Conservation (phyloP, 1,140 invertebrate species). For the Penaeus japonicus region DNA sequence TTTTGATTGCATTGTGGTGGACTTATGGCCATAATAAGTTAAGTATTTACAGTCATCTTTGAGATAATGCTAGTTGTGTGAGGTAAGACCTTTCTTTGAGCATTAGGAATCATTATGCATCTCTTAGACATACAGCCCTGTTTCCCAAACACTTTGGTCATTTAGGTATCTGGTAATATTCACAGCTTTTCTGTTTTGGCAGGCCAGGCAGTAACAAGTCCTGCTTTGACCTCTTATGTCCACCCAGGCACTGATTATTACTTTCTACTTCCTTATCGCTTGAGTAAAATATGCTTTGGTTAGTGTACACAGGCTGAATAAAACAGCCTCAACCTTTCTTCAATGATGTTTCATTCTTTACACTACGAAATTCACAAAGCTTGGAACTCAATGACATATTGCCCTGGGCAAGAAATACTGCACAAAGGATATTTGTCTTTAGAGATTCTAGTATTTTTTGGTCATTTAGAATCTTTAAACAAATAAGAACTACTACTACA, state of each 20-base stretch:
- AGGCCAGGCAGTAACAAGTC: neutral
- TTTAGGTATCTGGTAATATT: conserved; percentile 17
- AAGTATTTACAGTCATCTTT: conserved; percentile 47
- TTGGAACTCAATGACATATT: neutral
- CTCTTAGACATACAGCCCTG: conserved; percentile 16
- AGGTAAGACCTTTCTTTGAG: conserved; percentile 52
- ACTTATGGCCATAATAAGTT: conserved; percentile 37
- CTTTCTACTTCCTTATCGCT: neutral
- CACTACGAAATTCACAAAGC: no score
- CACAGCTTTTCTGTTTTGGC: neutral
- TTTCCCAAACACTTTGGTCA: conserved; percentile 39
- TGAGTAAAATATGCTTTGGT: conserved; percentile 13
- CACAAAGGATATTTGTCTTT: neutral
- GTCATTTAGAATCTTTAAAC: conserved; percentile 29
- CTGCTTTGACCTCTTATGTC: neutral
- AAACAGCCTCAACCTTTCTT: no score
- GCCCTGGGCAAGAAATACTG: conserved; percentile 4
- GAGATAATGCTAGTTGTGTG: conserved; percentile 48
- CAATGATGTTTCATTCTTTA: no score
- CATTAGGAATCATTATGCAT: conserved; percentile 46
- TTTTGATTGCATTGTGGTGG: conserved; percentile 54
- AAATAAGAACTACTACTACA: conserved; percentile 17
- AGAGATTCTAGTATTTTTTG: conserved; percentile 25
- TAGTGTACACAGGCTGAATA: neutral
- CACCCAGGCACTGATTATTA: conserved; percentile 43